These are phyloP conservation scores for Sylvietta virens DNA, from an alignment of 2,113 vertebrate genomes.

Conservation along the genomic window DNA sequence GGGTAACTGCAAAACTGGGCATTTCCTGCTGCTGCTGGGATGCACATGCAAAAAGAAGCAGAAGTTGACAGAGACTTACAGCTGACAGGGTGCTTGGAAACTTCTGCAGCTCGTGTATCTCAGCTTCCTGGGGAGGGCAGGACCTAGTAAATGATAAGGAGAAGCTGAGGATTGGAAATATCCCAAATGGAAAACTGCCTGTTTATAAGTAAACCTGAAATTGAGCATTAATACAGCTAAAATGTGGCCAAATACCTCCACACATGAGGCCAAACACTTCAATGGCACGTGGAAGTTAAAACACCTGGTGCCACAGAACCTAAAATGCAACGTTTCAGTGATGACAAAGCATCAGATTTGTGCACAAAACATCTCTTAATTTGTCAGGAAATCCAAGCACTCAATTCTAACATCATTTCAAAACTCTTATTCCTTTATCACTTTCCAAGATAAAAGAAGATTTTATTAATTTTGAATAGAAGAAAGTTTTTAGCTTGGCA, in stretches of 20 bases:
- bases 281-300: not conserved
- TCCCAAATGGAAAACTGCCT: not conserved
- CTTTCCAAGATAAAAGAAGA: not conserved
- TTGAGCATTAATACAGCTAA: not conserved
- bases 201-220: not conserved
- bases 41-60: not conserved
- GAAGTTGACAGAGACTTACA: not conserved
- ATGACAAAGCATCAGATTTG: not conserved
- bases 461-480: not conserved
- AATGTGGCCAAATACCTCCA: not conserved
- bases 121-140: not conserved
- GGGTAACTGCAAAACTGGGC: not conserved
- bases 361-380: not conserved
- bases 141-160: not conserved
- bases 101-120: not conserved
- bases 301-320: not conserved
- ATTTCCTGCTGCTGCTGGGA: not conserved
- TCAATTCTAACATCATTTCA: not conserved
- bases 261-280: accelerated
- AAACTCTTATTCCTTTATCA: not conserved
- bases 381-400: not conserved
- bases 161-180: not conserved
- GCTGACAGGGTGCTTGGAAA: not conserved
- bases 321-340: not conserved
- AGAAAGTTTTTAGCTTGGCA: not conserved